These are phyloP conservation scores for Tenthredo scrophulariae DNA, from an alignment of 2,888 invertebrate species.

Conservation along the genomic window DNA sequence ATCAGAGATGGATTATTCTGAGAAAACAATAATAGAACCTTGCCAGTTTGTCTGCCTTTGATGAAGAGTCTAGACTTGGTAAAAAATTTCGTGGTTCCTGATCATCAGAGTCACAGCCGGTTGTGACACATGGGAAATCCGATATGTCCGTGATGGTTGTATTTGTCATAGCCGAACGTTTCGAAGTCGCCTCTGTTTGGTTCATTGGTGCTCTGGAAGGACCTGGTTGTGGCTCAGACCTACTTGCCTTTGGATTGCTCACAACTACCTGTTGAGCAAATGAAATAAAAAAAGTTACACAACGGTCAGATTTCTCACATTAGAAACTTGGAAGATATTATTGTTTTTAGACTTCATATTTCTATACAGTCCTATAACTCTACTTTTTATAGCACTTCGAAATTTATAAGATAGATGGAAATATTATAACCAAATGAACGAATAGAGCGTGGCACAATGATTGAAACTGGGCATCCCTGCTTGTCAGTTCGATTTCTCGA, in stretches of 20 bases:
- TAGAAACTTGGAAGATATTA: not conserved
- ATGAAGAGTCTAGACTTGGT: constrained; percentile 62
- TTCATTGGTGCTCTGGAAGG: constrained; percentile 41
- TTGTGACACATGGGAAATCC: constrained; percentile 31
- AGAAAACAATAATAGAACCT: constrained; percentile 60
- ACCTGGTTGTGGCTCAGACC: constrained; percentile 46
- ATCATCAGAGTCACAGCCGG: constrained; percentile 56
- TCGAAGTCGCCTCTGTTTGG: not conserved
- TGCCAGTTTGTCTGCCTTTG: constrained; percentile 66
- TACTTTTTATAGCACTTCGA: not conserved
- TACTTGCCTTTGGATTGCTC: constrained; percentile 46
- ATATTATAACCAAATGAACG: not conserved
- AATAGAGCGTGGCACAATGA: not conserved
- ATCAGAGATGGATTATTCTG: not conserved
- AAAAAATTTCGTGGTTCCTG: constrained; percentile 59
- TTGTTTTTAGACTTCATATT: not conserved
- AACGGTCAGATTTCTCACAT: not conserved
- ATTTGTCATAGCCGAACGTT: not conserved
- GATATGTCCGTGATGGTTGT: constrained; percentile 50
- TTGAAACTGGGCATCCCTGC: not conserved
- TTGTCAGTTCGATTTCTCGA: not conserved
- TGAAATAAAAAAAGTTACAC: not conserved
- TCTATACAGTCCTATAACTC: not conserved
- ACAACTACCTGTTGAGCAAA: constrained; percentile 54
- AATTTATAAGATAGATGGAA: not conserved